Evolutionary conservation across 2,113 vertebrate genomes (phyloP).

Genomic region (Syngnathus scovelli): DNA sequence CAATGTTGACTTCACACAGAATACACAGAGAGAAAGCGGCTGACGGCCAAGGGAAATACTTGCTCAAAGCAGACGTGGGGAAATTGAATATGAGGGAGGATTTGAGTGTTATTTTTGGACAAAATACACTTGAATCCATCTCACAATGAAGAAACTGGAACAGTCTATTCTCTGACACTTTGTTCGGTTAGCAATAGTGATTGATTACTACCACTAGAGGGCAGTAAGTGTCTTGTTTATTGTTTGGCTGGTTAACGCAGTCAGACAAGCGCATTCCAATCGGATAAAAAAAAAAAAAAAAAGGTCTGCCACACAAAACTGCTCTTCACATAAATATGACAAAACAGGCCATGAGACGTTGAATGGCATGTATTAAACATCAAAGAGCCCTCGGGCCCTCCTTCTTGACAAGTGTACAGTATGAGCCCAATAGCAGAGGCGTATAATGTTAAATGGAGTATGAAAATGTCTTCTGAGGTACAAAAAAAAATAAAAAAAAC

Average conservation of each 20-base stretch:
- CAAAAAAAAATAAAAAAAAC: background rate
- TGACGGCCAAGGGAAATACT: conserved; percentile 49
- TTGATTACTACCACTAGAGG: conserved; percentile 68
- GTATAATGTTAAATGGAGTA: conserved; percentile 41
- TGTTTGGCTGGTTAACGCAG: conserved; percentile 7
- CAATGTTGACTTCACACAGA: conserved; percentile 24
- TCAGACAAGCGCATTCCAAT: conserved; percentile 34
- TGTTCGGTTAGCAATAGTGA: conserved; percentile 43
- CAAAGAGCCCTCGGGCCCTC: conserved; percentile 55
- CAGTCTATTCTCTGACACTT: conserved; percentile 69
- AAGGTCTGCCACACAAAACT: conserved; percentile 57
- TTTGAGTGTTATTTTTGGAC: conserved; percentile 68
- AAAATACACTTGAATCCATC: conserved; percentile 62
- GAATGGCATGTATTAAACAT: conserved; percentile 67
- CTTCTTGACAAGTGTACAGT: conserved; percentile 58
- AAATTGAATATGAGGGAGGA: conserved; percentile 63
- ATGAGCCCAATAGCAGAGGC: conserved; percentile 53
- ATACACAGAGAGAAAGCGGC: conserved; percentile 17
- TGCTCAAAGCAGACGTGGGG: conserved; percentile 54
- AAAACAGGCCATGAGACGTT: conserved; percentile 54
- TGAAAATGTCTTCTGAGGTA: conserved; percentile 41
- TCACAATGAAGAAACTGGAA: conserved; percentile 64
- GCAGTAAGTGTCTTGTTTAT: conserved; percentile 70
- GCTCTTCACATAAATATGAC: conserved; percentile 66
- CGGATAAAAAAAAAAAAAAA: conserved; percentile 53